Base-by-base conservation (phyloP, 2,888 invertebrate genomes). In the Heliconius sara region DNA sequence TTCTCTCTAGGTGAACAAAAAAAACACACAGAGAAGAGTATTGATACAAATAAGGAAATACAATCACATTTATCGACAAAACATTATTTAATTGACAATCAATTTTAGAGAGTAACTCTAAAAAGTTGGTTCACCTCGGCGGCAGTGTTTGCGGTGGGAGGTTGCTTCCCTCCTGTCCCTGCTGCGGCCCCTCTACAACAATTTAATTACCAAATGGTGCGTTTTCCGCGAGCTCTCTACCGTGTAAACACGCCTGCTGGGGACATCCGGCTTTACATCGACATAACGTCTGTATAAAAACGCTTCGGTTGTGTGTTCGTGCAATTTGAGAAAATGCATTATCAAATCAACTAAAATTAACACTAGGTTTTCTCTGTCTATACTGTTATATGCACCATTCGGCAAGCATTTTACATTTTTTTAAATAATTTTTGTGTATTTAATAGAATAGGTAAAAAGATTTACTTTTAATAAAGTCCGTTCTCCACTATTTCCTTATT, bases 191-290 rank as follows among this genome's bases (percentile, higher is more conserved):
- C 75, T 27, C 27, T 67, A 22, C 25, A 66, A n/a, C 74, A 75
- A 79, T 79, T 79, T 79, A 75, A 79, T 79, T 79, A 79, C 68
- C 78, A 79, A 79, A 79, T 75, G 78, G 68, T 63, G 74, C 78
- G 68, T 67, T 78, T 66, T 67, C 60, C 74, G 75, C 75, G 75
- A 65, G 75, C 65, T 65, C 25, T 75, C 75, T 39, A 66, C 65
- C 75, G 43, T 75, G 75, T 75, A 65, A 75, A 75, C 75, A 75
- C 57, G 75, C 34, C 65, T 65, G 75, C 75, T 65, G 43, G 65
- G 27, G 65, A 47, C 65, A 65, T 66, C 19, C n/a, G 75, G 39
- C 25, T 66, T 43, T 47, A 63, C 10, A n/a, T 60, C 7, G 60
- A 60, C n/a, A n/a, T 60, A 52, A 0, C 19, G 57, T 57, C 57